Base-by-base conservation (phyloP, 2,888 invertebrate genomes). In the Sinhomidia bicolor region DNA sequence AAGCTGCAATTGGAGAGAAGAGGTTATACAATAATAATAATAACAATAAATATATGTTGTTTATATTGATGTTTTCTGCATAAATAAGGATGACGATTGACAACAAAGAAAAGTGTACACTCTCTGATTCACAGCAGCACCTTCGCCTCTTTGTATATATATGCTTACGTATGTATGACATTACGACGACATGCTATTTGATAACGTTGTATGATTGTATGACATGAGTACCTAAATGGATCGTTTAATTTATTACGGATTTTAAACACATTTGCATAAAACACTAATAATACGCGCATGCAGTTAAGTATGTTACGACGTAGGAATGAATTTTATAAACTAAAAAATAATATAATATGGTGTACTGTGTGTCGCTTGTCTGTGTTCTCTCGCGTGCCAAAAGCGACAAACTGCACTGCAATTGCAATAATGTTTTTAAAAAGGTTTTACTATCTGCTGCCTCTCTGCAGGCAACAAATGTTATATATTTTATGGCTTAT, bases 61-160 rank as follows among this genome's bases (percentile, higher is more conserved):
- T n/a, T n/a, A n/a, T n/a, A n/a, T n/a, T n/a, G n/a, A n/a, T n/a
- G n/a, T n/a, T n/a, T n/a, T n/a, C 23, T 7, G 71, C n/a, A 36
- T 6, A n/a, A 6, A 74, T 51, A 51, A 74, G 47, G 74, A 74
- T 74, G 74, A 74, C 62, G 62, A 62, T 29, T 17, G 51, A 14
- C 32, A 14, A 60, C 2, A n/a, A 41, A 65, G 44, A 71, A 12
- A 44, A 44, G 12, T 10, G 12, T 10, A 71, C 71, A 44, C 44
- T 10, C 44, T 44, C 44, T n/a, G n/a, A 71, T 71, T 71, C 41
- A 20, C 68, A 71, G 71, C 71, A 71, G 71, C 71, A 71, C 71
- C 71, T 71, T 71, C n/a, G 41, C 71, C 71, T 71, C 57, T 57
- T 51, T 41, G 10, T 23, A 23, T 32, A 32, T 32, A 23, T 32